Evolutionary conservation across 2,888 invertebrate genomes (phyloP), one percentile per base, ranked within the genome.

Genomic region (Cordilura impudica): DNA sequence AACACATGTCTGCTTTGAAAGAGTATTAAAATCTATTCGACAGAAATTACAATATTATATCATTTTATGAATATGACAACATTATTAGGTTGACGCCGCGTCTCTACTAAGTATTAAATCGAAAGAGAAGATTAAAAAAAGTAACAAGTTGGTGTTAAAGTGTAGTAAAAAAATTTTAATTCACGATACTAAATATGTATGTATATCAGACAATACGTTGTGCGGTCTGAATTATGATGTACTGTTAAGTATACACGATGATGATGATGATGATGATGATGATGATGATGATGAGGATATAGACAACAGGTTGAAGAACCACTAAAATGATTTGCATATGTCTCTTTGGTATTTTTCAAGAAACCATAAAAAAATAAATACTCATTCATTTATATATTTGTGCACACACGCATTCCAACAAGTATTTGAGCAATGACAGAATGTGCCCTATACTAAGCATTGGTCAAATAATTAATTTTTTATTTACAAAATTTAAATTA

Each of bases 11-110:
- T 39, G 4, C n/a, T 39, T 3, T 16, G 31, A 60, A 56, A 60
- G 53, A 12, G 67, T 74, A 43, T 74, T 73, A 51, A 66, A 39
- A 31, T 53, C 16, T 23, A 43, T 73, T 39, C 58, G 51, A 66
- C 60, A n/a, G 73, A 67, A 72, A 67, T 18, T 66, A 43, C n/a
- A n/a, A n/a, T 53, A 51, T 43, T 31, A 51, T 5, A 31, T 58
- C 43, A 51, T 43, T 66, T 29, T 10, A 19, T 35, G 21, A 19
- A 35, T 39, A 72, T 54, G 16, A 16, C 49, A 65, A 19, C 26
- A 39, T 18, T 49, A 72, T 73, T 49, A 31, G 16, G 5, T 23
- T 16, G 58, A 73, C 65, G 58, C 56, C 65, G 58, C 56, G 49
- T 56, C 65, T 39, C 29, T 51, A 16, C n/a, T n/a, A 39, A 39